Evolutionary conservation across 2,888 invertebrate species (phyloP), one percentile per base, ranked within the genome.

Genomic region (Troides oblongomaculatus): DNA sequence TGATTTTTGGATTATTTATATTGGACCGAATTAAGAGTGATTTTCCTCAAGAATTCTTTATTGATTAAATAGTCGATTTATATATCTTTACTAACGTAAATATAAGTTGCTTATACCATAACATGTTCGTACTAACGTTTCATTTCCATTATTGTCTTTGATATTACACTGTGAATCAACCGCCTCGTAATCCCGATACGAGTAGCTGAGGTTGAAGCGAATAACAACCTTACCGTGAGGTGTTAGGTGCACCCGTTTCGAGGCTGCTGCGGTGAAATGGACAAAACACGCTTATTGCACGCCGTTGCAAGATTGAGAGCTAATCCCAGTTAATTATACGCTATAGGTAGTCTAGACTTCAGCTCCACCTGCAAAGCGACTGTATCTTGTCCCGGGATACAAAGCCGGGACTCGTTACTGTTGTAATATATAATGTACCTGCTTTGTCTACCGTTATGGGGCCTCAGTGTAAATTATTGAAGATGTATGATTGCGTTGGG

Each of bases 271-370:
- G 17, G 30, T 60, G 68, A 59, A 71, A 68, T 65, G 68, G 64
- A 62, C 69, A 65, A 69, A 69, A 65, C 65, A 69, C 61, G 65
- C 69, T 69, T 65, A 69, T 69, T 72, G 69, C 64, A 69, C 72
- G 70, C 68, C 69, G 46, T 69, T 70, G 74, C 75, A 77, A 80
- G 78, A 80, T 79, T 81, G 79, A 81, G 81, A 81, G 81, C 80
- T 85, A 85, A 87, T 85, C 85, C 84, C 74, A 75, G 82, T 84
- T 86, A 85, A 86, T 86, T 82, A 84, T 81, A 79, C 74, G 74
- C 72, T 77, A 75, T 77, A 77, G 75, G 74, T 73, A 70, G 65
- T 65, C 69, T 69, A 69, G 69, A 69, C 65, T 73, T 72, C 69
- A 66, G 62, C 63, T 70, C 71, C 68, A 71, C 70, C 68, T 64